Evolutionary conservation across 2,113 vertebrate species (phyloP).

Genomic region (Scartelaos histophorus): DNA sequence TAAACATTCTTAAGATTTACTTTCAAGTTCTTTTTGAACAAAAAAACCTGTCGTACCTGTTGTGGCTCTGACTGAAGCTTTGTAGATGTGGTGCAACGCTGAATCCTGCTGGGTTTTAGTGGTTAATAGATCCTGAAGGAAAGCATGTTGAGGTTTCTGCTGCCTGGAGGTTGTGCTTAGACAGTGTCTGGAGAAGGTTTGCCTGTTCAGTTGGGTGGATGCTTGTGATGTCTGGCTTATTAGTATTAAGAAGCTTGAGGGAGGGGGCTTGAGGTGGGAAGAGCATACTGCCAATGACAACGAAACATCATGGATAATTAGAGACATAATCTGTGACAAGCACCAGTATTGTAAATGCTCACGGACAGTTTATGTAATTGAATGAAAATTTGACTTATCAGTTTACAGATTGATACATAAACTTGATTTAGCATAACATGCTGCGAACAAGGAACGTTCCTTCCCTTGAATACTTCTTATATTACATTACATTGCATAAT

Average conservation of each 20-base stretch:
- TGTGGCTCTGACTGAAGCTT: conserved; percentile 35
- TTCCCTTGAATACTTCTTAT: conserved; percentile 43
- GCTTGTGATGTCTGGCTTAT: conserved; percentile 49
- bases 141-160: conserved; percentile 28
- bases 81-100: conserved; percentile 24
- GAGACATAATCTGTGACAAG: background rate
- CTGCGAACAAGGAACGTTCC: conserved; percentile 44
- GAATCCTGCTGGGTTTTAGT: conserved; percentile 39
- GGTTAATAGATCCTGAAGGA: conserved; percentile 47
- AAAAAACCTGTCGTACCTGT: conserved; percentile 31
- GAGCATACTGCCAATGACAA: conserved; percentile 56
- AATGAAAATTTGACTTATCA: background rate
- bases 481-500: conserved; percentile 61
- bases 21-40: conserved; percentile 7
- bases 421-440: conserved; percentile 9
- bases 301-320: conserved; percentile 17
- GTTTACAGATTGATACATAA: background rate
- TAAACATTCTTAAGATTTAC: conserved; percentile 1
- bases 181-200: conserved; percentile 43
- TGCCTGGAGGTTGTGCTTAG: conserved; percentile 32
- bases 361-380: background rate
- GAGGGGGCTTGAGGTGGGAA: conserved; percentile 23
- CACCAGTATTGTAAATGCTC: background rate
- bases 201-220: conserved; percentile 50
- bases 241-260: conserved; percentile 43